phyloP scores from a whole-genome alignment of 2,797 vertebrate genomes.

The Micromesistius poutassou region DNA sequence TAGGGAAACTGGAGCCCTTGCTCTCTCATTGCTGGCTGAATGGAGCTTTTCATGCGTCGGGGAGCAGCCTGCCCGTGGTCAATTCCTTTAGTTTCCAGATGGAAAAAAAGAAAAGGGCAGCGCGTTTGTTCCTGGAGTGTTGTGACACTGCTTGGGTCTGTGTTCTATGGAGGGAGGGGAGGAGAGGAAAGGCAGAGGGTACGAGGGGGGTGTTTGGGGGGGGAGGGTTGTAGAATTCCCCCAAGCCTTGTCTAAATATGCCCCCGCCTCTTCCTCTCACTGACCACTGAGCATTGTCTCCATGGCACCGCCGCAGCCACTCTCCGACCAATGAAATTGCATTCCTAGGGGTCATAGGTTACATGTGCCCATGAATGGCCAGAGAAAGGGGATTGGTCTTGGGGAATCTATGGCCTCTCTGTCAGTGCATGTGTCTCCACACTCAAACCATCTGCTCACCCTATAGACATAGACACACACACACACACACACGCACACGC shows the following conservation, averaged over 20 bases:
- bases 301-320: slow-evolving; percentile 52
- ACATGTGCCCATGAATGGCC: slow-evolving; percentile 61
- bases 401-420: slow-evolving; percentile 53
- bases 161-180: slow-evolving; percentile 63
- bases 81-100: slow-evolving; percentile 45
- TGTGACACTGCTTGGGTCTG: slow-evolving; percentile 57
- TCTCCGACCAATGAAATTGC: slow-evolving; percentile 61
- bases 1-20: slow-evolving; percentile 24
- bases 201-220: slow-evolving; percentile 16
- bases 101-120: slow-evolving; percentile 59
- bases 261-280: slow-evolving; percentile 52
- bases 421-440: slow-evolving; percentile 63
- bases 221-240: slow-evolving; percentile 34
- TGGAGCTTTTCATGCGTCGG: slow-evolving; percentile 25
- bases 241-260: slow-evolving; percentile 29
- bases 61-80: slow-evolving; percentile 36
- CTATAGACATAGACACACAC: slow-evolving; percentile 9
- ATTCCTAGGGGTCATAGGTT: slow-evolving; percentile 64
- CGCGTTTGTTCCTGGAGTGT: slow-evolving; percentile 53
- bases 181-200: slow-evolving; percentile 20
- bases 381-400: slow-evolving; percentile 19
- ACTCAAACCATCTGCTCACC: slow-evolving; percentile 65
- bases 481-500: background rate
- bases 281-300: slow-evolving; percentile 69
- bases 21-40: slow-evolving; percentile 18